Base-by-base conservation (phyloP, 2,113 vertebrate genomes). In the Chrysochloris asiatica region DNA sequence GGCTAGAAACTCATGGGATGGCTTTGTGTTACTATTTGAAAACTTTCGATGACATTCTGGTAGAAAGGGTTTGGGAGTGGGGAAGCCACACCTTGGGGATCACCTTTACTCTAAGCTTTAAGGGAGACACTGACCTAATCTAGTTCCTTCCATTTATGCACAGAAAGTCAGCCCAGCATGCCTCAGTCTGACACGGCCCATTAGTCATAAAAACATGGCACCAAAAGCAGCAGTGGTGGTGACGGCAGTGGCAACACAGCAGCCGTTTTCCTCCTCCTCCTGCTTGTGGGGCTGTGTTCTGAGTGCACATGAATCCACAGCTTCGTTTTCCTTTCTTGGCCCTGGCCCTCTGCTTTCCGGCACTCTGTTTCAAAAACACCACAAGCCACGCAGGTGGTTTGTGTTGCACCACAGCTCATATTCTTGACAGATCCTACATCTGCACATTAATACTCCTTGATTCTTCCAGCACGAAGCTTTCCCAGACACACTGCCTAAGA, bases 351-450 rank as follows among this genome's bases (percentile, higher is more conserved):
- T 92, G 96, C 96, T 98, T 98, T 97, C 97, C 96, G 96, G 98
- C 93, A 92, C 96, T 98, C 97, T 94, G 96, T 96, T 98, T 98
- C 97, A 96, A 98, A 97, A 96, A 97, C 96, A 97, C 97, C 97
- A 91, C 90, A 95, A 97, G 97, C 96, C 96, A 95, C 33, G 96
- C 98, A 98, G 98, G 98, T 98, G 98, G 98, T 97, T 98, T 97
- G 91, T 97, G 97, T 98, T 98, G 97, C 96, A 96, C 96, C 97
- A 97, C 98, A 98, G 98, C 97, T 98, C 98, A 95, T 98, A 98
- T 98, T 97, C 97, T 96, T 98, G 98, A 98, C 98, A 98, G 98
- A 97, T 97, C 95, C 97, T 97, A 86, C 96, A 97, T 97, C 97
- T 97, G 97, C 96, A 97, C 96, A 89, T 95, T 95, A 96, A 97